Evolutionary conservation across 2,113 vertebrate species (phyloP).

Genomic region (Cacatua alba): DNA sequence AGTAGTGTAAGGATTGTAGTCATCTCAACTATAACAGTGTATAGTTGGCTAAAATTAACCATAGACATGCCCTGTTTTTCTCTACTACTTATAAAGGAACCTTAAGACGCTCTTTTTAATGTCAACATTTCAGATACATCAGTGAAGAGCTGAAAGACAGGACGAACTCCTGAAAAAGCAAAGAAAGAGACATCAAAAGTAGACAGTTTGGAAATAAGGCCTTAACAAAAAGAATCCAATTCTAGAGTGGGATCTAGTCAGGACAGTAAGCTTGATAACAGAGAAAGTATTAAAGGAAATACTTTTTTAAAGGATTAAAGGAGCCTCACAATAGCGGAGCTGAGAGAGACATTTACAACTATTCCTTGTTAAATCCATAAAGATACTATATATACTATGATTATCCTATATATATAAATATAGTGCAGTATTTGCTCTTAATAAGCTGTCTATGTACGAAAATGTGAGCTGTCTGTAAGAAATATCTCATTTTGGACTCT

Average conservation of each 20-base stretch:
- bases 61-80: neutral
- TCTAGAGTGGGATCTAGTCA: neutral
- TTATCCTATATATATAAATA: neutral
- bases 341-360: neutral
- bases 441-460: neutral
- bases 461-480: neutral
- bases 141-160: neutral
- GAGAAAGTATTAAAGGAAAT: neutral
- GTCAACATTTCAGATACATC: neutral
- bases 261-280: neutral
- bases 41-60: neutral
- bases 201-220: neutral
- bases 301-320: neutral
- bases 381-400: neutral
- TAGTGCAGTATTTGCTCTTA: neutral
- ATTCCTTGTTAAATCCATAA: neutral
- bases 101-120: neutral
- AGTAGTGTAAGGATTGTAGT: neutral
- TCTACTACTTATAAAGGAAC: neutral
- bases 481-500: neutral
- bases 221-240: fast-evolving
- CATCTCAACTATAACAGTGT: neutral
- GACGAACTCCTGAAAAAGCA: neutral
- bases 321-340: neutral
- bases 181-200: neutral